Conservation (phyloP, 2,888 invertebrate species). For the Leptopilina myrica region DNA sequence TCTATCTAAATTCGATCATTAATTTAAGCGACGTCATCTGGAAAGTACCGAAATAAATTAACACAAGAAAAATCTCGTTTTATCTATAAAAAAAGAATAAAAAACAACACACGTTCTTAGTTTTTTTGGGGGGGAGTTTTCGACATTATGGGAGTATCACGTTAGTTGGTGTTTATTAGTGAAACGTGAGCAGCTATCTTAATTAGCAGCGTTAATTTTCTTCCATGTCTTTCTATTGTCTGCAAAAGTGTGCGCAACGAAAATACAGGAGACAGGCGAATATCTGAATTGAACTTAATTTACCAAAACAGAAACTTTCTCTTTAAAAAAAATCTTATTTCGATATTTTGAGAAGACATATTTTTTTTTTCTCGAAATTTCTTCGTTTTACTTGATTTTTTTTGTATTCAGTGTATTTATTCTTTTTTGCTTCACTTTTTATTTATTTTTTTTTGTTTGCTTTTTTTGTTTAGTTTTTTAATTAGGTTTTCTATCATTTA, state of each 20-base stretch:
- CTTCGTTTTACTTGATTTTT: too few species aligned
- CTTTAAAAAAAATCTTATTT: not conserved
- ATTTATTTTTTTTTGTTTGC: too few species aligned
- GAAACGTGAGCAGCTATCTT: conserved; percentile 56
- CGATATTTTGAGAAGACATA: too few species aligned
- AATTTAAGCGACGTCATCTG: not conserved
- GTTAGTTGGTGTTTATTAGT: conserved; percentile 50
- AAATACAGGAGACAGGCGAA: not conserved
- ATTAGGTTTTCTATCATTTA: too few species aligned
- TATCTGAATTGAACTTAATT: not conserved
- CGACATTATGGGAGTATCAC: not conserved
- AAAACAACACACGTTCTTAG: not conserved
- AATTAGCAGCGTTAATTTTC: conserved; percentile 54
- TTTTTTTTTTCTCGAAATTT: too few species aligned
- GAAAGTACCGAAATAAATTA: not conserved
- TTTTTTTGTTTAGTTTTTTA: too few species aligned
- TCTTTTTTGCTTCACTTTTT: too few species aligned
- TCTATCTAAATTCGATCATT: not conserved
- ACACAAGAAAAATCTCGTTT: conserved; percentile 3
- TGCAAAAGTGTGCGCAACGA: not conserved
- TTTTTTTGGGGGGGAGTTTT: not conserved
- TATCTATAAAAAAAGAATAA: not conserved
- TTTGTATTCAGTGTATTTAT: too few species aligned
- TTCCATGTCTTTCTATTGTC: conserved; percentile 48
- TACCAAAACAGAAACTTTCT: not conserved